Evolutionary conservation across 2,113 vertebrate species (phyloP), one percentile per base, ranked within the genome.

Genomic region (Mormyrus lacerda): DNA sequence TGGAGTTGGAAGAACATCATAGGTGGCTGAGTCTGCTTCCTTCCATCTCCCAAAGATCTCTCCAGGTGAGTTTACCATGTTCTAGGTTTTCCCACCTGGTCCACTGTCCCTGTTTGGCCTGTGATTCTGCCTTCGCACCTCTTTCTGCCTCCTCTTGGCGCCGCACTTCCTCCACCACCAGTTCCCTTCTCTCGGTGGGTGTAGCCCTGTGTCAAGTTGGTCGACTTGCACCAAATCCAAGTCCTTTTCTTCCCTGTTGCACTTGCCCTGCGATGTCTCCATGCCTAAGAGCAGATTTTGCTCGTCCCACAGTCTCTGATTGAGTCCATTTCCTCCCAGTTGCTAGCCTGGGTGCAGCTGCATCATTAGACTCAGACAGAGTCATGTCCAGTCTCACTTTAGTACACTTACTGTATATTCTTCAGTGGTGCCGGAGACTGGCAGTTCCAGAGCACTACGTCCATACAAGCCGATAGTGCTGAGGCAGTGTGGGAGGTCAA

Each of bases 41-140:
- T 31, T 90, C 88, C 86, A 91, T 89, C 10, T 83, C 65, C 88
- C 86, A 89, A 17, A 89, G 31, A 27, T 91, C 61, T 35, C 55
- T 88, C 89, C 79, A 88, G 76, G 9, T 91, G 45, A 91, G 39
- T 13, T 87, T 89, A 4, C 47, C 3, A 0, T 89, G 31, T 19
- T 91, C 91, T 3, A 90, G 48, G 31, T 45, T 89, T 69, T 89
- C 45, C 88, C 39, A 42, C 39, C 39, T 42, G 39, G 39, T 42
- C 39, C 39, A 42, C 39, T 42, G 39, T 42, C 39, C 88, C 39
- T 42, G 39, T 42, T 39, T 42, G 39, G 39, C 39, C 39, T 42
- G 39, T 42, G 39, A 42, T 42, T 2, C 39, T 42, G 39, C 39
- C 39, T 42, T 42, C 3, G 39, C 39, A 42, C 39, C 39, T 42